Conservation (phyloP, 2,113 vertebrate genomes). For the Oplegnathus fasciatus region DNA sequence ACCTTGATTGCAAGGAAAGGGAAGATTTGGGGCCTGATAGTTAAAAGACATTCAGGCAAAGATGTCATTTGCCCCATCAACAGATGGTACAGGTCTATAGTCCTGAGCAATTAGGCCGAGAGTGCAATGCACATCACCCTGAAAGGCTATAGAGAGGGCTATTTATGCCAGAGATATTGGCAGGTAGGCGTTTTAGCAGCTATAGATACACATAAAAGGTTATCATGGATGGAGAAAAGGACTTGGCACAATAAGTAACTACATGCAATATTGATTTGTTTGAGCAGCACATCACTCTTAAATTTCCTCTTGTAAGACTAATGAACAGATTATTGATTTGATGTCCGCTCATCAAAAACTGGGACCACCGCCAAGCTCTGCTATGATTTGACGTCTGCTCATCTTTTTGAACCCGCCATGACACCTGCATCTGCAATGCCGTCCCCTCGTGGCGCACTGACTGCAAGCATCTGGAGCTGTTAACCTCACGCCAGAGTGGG, state of each 20-base stretch:
- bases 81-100: slow-evolving; percentile 27
- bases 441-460: slow-evolving; percentile 50
- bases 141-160: slow-evolving; percentile 20
- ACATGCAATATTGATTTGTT: slow-evolving; percentile 62
- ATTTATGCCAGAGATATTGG: slow-evolving; percentile 53
- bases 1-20: slow-evolving; percentile 60
- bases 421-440: slow-evolving; percentile 47
- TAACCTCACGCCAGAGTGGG: slow-evolving; percentile 22
- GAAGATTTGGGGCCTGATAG: slow-evolving; percentile 34
- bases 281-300: slow-evolving; percentile 56
- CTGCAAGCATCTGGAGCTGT: slow-evolving; percentile 64
- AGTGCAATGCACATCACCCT: slow-evolving; percentile 12
- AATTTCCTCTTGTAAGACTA: slow-evolving; percentile 67
- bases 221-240: slow-evolving; percentile 36
- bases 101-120: slow-evolving; percentile 23
- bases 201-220: slow-evolving; percentile 44
- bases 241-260: slow-evolving; percentile 56
- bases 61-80: slow-evolving; percentile 13
- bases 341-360: slow-evolving; percentile 65
- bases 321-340: slow-evolving; percentile 72
- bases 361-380: slow-evolving; percentile 43
- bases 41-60: slow-evolving; percentile 12
- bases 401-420: slow-evolving; percentile 41
- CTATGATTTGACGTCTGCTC: slow-evolving; percentile 37
- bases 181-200: slow-evolving; percentile 33